phyloP scores from a whole-genome alignment of 2,888 invertebrate species.

The Lamproptera curius region DNA sequence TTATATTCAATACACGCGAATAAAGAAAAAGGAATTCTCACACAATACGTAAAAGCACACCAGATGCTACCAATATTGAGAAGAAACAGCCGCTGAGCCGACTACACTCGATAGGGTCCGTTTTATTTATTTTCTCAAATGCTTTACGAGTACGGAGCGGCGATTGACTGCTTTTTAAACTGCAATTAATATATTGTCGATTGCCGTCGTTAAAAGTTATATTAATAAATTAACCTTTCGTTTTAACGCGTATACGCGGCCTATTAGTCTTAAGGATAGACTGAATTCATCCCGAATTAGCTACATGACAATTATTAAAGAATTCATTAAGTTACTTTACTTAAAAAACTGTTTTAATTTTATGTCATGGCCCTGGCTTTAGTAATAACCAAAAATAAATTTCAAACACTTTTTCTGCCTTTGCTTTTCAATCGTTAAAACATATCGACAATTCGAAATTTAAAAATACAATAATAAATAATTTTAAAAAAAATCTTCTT shows the following conservation, averaged over 20 bases:
- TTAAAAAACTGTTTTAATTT: no score
- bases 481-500: no score
- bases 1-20: constrained; percentile 3
- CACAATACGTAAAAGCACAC: constrained; percentile 8
- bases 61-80: constrained; percentile 47
- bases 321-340: neutral
- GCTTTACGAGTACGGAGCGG: constrained; percentile 48
- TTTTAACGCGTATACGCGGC: neutral
- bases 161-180: constrained; percentile 15
- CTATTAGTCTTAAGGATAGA: neutral
- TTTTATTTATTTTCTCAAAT: constrained; percentile 56
- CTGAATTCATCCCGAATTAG: no score
- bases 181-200: constrained; percentile 8
- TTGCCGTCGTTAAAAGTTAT: neutral
- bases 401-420: no score
- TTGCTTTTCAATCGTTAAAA: no score
- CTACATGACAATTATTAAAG: neutral
- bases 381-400: no score
- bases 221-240: neutral
- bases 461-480: neutral
- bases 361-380: no score
- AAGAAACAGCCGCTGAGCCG: constrained; percentile 44
- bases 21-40: constrained; percentile 3
- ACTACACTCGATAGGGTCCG: constrained; percentile 20
- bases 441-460: neutral